Evolutionary conservation across 2,797 vertebrate species (phyloP).

Genomic region (Ispidina picta): DNA sequence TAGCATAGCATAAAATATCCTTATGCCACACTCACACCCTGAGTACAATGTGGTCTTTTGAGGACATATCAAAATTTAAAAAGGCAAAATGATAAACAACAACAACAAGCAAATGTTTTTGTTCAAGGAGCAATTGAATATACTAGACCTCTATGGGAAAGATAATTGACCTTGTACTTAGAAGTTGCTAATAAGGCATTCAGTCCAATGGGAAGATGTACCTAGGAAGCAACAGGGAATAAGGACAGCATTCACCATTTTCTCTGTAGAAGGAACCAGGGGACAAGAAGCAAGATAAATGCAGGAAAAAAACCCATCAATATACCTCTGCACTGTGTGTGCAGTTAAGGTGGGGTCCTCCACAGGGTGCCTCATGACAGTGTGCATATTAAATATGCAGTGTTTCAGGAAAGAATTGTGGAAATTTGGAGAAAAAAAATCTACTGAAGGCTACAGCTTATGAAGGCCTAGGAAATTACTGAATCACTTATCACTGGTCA

Average conservation of each 20-base stretch:
- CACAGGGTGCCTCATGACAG: background rate
- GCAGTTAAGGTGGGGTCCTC: background rate
- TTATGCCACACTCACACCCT: background rate
- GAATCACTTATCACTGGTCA: background rate
- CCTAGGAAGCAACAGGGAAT: background rate
- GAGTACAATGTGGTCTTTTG: background rate
- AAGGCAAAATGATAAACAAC: background rate
- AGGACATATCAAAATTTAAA: background rate
- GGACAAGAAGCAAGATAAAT: background rate
- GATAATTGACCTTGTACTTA: background rate
- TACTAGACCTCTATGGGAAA: background rate
- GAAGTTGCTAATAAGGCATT: background rate
- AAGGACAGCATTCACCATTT: background rate
- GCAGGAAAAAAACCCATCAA: background rate
- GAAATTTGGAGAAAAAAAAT: background rate
- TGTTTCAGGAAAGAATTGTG: background rate
- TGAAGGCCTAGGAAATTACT: background rate
- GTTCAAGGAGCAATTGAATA: background rate
- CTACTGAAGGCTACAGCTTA: background rate
- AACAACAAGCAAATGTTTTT: background rate
- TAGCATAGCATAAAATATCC: background rate
- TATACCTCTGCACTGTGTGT: background rate
- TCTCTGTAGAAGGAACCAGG: background rate
- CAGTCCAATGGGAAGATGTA: background rate
- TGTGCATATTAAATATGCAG: background rate